These are phyloP conservation scores for Chloroceryle aenea DNA, from an alignment of 2,113 vertebrate genomes.

Conservation along the genomic window DNA sequence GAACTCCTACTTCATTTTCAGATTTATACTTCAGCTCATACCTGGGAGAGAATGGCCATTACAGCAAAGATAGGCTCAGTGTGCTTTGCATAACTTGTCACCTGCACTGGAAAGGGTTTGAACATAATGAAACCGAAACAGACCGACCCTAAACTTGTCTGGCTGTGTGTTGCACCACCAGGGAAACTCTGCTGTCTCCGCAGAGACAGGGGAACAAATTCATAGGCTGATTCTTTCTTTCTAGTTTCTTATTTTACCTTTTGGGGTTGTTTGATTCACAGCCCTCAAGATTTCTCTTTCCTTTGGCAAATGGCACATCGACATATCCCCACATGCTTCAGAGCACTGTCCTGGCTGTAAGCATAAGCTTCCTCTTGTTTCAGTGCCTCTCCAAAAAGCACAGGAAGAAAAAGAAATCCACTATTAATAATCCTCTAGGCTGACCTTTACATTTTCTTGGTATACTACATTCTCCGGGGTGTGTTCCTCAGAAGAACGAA, in stretches of 20 bases:
- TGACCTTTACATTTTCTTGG: constrained; percentile 45
- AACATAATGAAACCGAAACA: not conserved
- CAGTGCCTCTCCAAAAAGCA: not conserved
- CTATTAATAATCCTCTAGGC: not conserved
- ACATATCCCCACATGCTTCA: not conserved
- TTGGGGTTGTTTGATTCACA: not conserved
- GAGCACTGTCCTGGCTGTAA: not conserved
- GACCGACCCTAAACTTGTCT: not conserved
- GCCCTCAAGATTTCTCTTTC: not conserved
- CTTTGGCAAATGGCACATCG: not conserved
- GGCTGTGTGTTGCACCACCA: not conserved
- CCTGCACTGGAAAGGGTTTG: not conserved
- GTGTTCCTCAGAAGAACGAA: constrained; percentile 3
- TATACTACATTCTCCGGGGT: constrained; percentile 3
- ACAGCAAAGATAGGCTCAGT: not conserved
- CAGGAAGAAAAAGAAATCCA: not conserved
- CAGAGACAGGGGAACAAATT: not conserved
- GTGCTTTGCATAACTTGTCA: not conserved
- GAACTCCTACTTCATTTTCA: not conserved
- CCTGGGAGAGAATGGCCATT: not conserved
- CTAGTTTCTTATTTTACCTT: not conserved
- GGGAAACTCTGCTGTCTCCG: not conserved
- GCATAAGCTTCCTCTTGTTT: not conserved
- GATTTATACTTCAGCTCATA: not conserved
- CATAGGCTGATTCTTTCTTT: not conserved